These are phyloP conservation scores for Sylvia atricapilla DNA, from an alignment of 2,113 vertebrate genomes.

Conservation along the genomic window DNA sequence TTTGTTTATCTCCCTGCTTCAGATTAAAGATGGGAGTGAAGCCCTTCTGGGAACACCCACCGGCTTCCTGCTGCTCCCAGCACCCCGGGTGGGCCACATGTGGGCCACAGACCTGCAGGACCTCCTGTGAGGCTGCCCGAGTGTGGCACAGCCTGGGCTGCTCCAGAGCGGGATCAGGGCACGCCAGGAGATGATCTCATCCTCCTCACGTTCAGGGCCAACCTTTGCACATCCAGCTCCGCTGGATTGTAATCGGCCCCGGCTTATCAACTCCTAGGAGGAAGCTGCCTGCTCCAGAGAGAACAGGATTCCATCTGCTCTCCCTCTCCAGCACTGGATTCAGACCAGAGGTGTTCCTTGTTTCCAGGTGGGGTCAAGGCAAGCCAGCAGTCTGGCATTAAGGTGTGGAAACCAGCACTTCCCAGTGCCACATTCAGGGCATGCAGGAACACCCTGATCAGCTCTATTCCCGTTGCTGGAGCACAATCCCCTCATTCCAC, in stretches of 20 bases:
- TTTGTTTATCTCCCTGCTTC: constrained; percentile 44
- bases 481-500: accelerated
- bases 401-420: background rate
- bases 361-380: background rate
- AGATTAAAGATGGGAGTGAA: background rate
- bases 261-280: background rate
- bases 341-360: background rate
- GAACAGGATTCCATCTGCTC: background rate
- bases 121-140: constrained; percentile 27
- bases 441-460: background rate
- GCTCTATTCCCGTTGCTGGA: background rate
- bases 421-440: background rate
- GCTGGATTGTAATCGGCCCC: background rate
- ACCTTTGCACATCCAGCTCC: background rate
- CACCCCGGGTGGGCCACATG: constrained; percentile 47
- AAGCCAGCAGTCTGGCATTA: background rate
- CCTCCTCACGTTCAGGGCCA: background rate
- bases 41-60: constrained; percentile 33
- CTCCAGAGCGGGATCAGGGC: background rate
- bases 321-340: background rate
- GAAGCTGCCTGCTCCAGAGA: background rate
- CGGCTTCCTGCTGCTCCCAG: background rate
- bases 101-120: background rate
- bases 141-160: background rate
- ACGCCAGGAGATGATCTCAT: constrained; percentile 27